These are phyloP conservation scores for Perccottus glenii DNA, from an alignment of 2,113 vertebrate genomes.

Conservation along the genomic window DNA sequence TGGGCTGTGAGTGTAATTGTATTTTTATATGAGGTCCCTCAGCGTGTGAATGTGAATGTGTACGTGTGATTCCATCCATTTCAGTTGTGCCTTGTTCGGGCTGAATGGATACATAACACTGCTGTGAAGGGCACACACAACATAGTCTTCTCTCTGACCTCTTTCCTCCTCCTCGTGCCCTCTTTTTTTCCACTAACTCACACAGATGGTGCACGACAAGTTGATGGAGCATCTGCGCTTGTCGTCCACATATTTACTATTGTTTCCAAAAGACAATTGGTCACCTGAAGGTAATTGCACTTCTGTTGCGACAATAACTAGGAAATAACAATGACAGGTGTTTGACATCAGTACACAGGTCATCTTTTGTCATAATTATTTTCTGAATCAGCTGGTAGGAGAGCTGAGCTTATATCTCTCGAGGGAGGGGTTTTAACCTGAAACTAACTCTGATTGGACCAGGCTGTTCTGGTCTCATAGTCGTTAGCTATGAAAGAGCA, in stretches of 20 bases:
- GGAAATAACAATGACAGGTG: background rate
- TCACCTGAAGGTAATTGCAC: background rate
- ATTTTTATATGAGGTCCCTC: conserved; percentile 16
- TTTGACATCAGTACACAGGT: background rate
- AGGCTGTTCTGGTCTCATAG: no score
- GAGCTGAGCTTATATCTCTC: no score
- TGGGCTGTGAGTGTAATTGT: conserved; percentile 21
- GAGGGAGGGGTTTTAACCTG: no score
- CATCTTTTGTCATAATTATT: background rate
- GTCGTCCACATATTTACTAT: conserved; percentile 7
- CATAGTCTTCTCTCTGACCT: conserved; percentile 12
- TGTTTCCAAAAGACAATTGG: conserved; percentile 14
- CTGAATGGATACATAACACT: conserved; percentile 24
- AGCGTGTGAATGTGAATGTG: conserved; percentile 14
- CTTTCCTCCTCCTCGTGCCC: conserved; percentile 13
- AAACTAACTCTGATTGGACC: no score
- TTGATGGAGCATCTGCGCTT: conserved; percentile 13
- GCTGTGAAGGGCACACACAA: no score
- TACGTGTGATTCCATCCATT: conserved; percentile 6
- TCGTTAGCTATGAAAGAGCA: no score
- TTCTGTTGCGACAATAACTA: background rate
- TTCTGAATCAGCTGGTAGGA: no score
- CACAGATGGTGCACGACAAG: conserved; percentile 31
- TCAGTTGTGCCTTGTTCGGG: conserved; percentile 22
- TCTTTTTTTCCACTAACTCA: conserved; percentile 16